Evolutionary conservation across 2,113 vertebrate genomes (phyloP).

Genomic region (Pagrus major): DNA sequence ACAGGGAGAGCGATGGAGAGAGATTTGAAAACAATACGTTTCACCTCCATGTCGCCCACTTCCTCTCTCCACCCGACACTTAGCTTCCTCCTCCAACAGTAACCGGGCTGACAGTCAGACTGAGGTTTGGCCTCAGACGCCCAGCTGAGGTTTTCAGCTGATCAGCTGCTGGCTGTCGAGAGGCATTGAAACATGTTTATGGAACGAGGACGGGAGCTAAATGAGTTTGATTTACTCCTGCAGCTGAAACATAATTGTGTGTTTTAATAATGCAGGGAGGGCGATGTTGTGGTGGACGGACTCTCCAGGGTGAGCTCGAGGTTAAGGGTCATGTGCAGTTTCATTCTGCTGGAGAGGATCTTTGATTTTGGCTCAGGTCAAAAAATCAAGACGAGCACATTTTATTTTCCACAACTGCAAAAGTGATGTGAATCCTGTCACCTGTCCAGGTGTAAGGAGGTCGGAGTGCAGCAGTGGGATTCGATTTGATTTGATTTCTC

Average conservation of each 20-base stretch:
- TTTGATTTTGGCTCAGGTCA: neutral
- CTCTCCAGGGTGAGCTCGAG: slow-evolving; percentile 2
- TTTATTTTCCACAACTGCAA: neutral
- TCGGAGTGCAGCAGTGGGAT: too few relatives aligned
- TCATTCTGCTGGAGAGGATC: neutral
- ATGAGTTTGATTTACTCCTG: slow-evolving; percentile 13
- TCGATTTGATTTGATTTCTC: neutral
- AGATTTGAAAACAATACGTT: slow-evolving; percentile 50
- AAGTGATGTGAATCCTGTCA: neutral
- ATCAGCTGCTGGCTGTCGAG: neutral
- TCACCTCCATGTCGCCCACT: slow-evolving; percentile 34
- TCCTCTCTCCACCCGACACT: slow-evolving; percentile 49
- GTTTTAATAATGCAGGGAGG: neutral
- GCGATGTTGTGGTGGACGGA: neutral
- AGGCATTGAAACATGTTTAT: slow-evolving; percentile 16
- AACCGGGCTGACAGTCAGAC: slow-evolving; percentile 9
- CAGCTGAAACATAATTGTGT: neutral
- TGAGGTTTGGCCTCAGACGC: slow-evolving; percentile 50
- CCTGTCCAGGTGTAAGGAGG: too few relatives aligned
- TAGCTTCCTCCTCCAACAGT: neutral
- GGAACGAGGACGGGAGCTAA: neutral
- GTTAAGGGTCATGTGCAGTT: neutral
- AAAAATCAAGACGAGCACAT: neutral
- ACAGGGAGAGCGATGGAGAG: slow-evolving; percentile 27
- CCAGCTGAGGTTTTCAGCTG: slow-evolving; percentile 1